Evolutionary conservation across 2,113 vertebrate genomes (phyloP), one percentile per base, ranked within the genome.

Genomic region (Amphilophus citrinellus): DNA sequence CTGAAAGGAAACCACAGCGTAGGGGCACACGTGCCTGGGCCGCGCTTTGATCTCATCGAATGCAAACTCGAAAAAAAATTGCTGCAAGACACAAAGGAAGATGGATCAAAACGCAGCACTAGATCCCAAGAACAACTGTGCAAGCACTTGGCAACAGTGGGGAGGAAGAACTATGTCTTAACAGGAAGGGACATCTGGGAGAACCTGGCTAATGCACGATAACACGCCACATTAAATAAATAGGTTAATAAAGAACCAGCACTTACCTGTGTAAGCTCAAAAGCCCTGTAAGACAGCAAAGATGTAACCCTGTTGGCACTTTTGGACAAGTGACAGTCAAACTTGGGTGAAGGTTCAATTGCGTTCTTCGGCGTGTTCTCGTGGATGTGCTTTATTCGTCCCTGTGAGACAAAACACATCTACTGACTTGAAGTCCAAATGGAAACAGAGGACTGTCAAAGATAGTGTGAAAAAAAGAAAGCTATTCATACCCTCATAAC

Each of bases 1-100:
- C 91, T 94, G 93, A 92, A 99, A 99, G 17, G 97, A 98, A 91
- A 98, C 96, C 81, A 98, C 97, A 68, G 98, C 98, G 4, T 98
- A 98, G 58, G 98, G 98, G 92, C 97, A 98, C 61, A 98, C 96
- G 1, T 99, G 98, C 78, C 98, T 96, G 68, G 98, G 98, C 92
- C 97, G 96, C 50, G 92, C 93, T 75, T 96, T 97, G 94, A 98
- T 96, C 89, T 98, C 97, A 88, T 98, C 97, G 93, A 98, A 98
- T 7, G 95, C 94, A 77, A 98, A 99, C 93, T 99, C 98, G 66
- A 97, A 99, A 83, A 98, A 98, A 88, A 98, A 99, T 97, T 98
- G 98, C 98, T 99, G 92, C 83, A 87, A 96, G 87, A 77, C 15
- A 61, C 5, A 24, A 80, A 76, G n/a, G 24, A 79, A 56, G 18